These are phyloP conservation scores for Idris sp. DNA, from an alignment of 1,140 invertebrate species.

Conservation along the genomic window DNA sequence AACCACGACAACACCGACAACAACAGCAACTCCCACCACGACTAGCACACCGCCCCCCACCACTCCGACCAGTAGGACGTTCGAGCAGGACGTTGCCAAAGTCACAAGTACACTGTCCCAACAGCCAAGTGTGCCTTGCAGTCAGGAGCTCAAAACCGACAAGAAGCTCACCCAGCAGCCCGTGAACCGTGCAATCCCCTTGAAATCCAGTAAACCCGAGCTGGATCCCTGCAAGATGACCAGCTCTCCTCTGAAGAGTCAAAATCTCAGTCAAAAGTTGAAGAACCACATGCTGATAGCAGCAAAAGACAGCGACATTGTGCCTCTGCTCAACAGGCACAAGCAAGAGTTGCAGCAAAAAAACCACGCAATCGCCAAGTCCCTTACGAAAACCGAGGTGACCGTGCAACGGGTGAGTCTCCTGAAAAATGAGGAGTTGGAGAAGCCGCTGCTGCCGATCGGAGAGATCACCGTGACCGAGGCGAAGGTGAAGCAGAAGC, in stretches of 20 bases:
- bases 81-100: constrained; percentile 6
- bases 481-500: constrained; percentile 81
- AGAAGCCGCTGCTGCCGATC: constrained; percentile 71
- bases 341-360: constrained; percentile 57
- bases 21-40: constrained; percentile 44
- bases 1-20: constrained; percentile 24
- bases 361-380: constrained; percentile 67
- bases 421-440: constrained; percentile 65
- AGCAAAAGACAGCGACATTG: constrained; percentile 53
- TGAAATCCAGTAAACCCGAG: constrained; percentile 67
- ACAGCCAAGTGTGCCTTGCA: constrained; percentile 37
- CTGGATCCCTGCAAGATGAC: constrained; percentile 52
- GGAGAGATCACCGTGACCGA: constrained; percentile 79
- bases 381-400: constrained; percentile 50
- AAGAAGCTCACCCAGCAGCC: constrained; percentile 61
- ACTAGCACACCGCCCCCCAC: constrained; percentile 6
- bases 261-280: constrained; percentile 68
- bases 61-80: no score
- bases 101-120: not conserved
- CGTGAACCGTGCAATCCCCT: constrained; percentile 60
- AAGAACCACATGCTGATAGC: constrained; percentile 70
- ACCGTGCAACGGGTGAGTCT: constrained; percentile 69
- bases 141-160: constrained; percentile 64
- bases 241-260: constrained; percentile 52
- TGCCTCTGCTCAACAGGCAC: constrained; percentile 66